Evolutionary conservation across 2,888 invertebrate species (phyloP).

Genomic region (Allolobophora icterica): DNA sequence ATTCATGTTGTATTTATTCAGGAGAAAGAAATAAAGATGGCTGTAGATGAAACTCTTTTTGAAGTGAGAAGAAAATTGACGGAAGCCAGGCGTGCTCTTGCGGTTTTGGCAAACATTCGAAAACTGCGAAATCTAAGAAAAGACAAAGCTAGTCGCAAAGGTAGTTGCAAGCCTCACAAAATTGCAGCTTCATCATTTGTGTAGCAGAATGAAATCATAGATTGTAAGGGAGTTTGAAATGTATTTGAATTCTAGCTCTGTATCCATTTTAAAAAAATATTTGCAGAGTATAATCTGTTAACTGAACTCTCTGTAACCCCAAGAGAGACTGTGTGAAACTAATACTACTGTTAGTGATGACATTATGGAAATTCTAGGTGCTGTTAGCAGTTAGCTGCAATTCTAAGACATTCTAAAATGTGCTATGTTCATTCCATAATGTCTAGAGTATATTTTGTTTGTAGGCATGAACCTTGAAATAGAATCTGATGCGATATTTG

Average conservation of each 20-base stretch:
- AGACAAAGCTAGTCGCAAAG: constrained; percentile 28
- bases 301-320: not conserved
- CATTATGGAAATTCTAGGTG: not conserved
- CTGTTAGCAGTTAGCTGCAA: not conserved
- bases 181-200: not conserved
- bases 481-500: constrained; percentile 9
- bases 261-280: not conserved
- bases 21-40: constrained; percentile 28
- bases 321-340: not conserved
- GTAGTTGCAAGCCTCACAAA: not conserved
- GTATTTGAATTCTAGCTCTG: not conserved
- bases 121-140: constrained; percentile 18
- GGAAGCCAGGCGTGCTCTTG: not conserved
- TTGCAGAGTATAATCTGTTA: not conserved
- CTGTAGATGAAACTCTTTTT: constrained; percentile 24
- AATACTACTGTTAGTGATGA: not conserved
- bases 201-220: not conserved
- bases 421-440: not conserved
- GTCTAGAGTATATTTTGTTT: not conserved
- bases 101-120: not conserved
- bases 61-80: constrained; percentile 31
- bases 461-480: constrained; percentile 1
- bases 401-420: not conserved
- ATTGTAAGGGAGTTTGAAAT: not conserved
- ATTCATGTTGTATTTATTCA: constrained; percentile 18